Evolutionary conservation across 2,888 invertebrate species (phyloP), one percentile per base, ranked within the genome.

Genomic region (Lycaena phlaeas): DNA sequence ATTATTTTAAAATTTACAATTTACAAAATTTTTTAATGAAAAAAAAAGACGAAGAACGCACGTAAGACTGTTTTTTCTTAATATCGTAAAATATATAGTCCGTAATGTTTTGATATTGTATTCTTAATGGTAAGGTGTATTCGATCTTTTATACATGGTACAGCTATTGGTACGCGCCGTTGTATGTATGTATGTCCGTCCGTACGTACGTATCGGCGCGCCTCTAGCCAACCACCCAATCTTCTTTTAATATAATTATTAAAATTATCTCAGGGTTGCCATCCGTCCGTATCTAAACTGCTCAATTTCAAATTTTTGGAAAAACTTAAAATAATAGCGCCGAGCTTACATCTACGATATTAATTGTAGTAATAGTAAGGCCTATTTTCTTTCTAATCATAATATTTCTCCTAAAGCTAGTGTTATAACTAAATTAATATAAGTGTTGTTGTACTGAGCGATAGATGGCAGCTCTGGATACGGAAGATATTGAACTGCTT

Each of bases 21-120:
- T 79, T 81, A 81, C 81, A 82, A 18, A 17, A 76, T 68, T 64
- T 76, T 79, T 81, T 78, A 65, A 79, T 76, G 74, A 66, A 67
- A 40, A 34, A 27, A 41, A 34, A 12, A 18, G 18, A 22, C 18
- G 11, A 73, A 71, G 70, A 60, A 72, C 62, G 60, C 75, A 76
- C 68, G 76, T 65, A 82, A 84, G 82, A 82, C 82, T 82, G 82
- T 81, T 81, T 78, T 68, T 79, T 79, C 73, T 71, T 61, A 61
- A 69, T 71, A 73, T 69, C 65, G 57, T 61, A 65, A 76, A 70
- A 68, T 69, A 65, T 69, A 73, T 82, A 82, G 82, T 73, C 74
- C 72, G 72, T 81, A 78, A 73, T 63, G 53, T 74, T 78, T 81
- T 75, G 69, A 79, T 78, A 79, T 69, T 68, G 57, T 75, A 54